Percentiles rank a stretch among this genome's conserved stretches.
These are phyloP conservation scores for Erethizon dorsatum DNA, from an alignment of 2,797 vertebrate genomes.

Conservation along the genomic window DNA sequence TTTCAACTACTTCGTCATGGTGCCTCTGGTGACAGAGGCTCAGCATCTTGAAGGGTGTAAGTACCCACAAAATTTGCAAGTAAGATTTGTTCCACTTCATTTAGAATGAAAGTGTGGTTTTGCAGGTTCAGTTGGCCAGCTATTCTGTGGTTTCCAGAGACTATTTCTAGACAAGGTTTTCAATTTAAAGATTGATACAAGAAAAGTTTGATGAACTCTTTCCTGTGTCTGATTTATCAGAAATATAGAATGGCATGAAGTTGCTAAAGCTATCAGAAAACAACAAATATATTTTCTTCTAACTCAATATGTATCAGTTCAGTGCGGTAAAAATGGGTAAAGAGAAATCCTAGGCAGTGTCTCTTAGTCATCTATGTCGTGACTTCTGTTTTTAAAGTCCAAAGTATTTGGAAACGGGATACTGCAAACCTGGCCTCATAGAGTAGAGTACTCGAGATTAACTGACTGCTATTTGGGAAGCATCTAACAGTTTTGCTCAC, in stretches of 20 bases:
- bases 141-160: not conserved
- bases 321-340: not conserved
- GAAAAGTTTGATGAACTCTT: not conserved
- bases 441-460: not conserved
- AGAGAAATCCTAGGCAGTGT: not conserved
- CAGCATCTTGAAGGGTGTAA: not conserved
- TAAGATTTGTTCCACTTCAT: not conserved
- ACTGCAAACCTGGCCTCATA: not conserved
- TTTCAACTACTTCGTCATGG: not conserved
- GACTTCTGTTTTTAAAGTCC: slow-evolving; percentile 42
- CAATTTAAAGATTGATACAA: not conserved
- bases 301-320: not conserved
- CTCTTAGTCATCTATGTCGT: not conserved
- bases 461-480: not conserved
- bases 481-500: not conserved
- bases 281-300: not conserved
- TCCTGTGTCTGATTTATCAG: not conserved
- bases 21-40: not conserved
- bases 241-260: not conserved
- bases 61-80: not conserved
- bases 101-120: not conserved
- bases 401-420: not conserved
- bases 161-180: not conserved
- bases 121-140: not conserved
- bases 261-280: not conserved